Evolutionary conservation across 1,140 invertebrate species (phyloP).

Genomic region (Plodia interpunctella): DNA sequence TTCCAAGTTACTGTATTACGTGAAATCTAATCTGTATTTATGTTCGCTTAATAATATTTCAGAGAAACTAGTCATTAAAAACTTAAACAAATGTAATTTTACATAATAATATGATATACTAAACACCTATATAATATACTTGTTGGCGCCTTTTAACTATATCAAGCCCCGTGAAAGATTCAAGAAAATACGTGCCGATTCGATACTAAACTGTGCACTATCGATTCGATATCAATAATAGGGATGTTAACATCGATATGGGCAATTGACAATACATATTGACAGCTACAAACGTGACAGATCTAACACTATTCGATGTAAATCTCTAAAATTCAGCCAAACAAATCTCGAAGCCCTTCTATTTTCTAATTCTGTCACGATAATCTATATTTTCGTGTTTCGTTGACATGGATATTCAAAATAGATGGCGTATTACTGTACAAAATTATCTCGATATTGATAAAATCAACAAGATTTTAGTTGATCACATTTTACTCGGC

Average conservation of each 20-base stretch:
- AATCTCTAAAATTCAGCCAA: not conserved
- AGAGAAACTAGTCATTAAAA: not conserved
- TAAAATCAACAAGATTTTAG: too few species aligned
- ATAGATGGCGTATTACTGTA: too few species aligned
- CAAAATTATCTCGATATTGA: not conserved
- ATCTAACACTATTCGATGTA: constrained; percentile 5
- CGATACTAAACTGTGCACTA: constrained; percentile 18
- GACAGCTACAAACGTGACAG: constrained; percentile 7
- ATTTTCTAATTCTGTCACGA: constrained; percentile 4
- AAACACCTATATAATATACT: constrained; percentile 51
- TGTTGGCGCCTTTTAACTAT: constrained; percentile 38
- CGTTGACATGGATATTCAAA: not conserved
- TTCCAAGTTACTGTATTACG: not conserved
- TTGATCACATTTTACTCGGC: too few species aligned
- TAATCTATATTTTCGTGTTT: not conserved
- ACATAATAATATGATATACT: constrained; percentile 29
- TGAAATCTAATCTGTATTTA: not conserved
- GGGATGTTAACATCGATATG: not conserved
- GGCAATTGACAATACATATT: not conserved
- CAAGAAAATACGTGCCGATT: constrained; percentile 30
- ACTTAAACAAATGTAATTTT: not conserved
- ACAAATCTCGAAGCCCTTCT: not conserved
- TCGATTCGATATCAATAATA: constrained; percentile 13
- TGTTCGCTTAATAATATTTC: not conserved
- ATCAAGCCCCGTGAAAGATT: constrained; percentile 30